Conservation (phyloP, 2,888 invertebrate genomes). For the Apamea sordens region DNA sequence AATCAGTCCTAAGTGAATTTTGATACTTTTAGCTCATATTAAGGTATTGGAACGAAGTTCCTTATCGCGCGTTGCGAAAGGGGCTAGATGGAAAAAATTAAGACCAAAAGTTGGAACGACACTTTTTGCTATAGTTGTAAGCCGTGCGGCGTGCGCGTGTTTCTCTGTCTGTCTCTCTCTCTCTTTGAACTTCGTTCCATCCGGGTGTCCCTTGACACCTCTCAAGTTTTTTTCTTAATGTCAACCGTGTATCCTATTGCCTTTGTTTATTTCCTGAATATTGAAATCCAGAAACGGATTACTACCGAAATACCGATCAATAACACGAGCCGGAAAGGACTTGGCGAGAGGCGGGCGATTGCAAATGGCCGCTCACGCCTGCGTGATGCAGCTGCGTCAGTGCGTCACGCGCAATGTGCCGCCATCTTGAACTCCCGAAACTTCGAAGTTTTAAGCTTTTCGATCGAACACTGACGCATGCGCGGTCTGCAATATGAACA, state of each 20-base stretch:
- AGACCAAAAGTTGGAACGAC: too few species aligned
- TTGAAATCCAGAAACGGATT: background rate
- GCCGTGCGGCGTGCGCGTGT: too few species aligned
- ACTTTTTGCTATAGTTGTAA: too few species aligned
- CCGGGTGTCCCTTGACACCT: too few species aligned
- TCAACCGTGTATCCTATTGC: too few species aligned
- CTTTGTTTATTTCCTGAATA: background rate
- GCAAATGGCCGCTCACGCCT: conserved; percentile 17
- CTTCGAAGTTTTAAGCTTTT: background rate
- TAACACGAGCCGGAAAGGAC: background rate
- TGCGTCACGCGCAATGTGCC: background rate
- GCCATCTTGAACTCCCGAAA: background rate
- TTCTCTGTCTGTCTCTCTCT: too few species aligned
- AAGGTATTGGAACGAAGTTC: too few species aligned
- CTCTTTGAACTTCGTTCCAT: too few species aligned
- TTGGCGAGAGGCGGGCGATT: background rate
- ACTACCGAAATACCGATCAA: background rate
- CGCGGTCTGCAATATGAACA: background rate
- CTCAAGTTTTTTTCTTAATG: background rate
- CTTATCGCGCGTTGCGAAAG: too few species aligned
- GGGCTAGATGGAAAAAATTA: too few species aligned
- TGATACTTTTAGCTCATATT: too few species aligned
- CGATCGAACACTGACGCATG: background rate
- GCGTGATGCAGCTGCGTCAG: background rate
- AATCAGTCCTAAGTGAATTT: too few species aligned